Conservation (phyloP, 64 coral and sea anemone genomes). For the Montipora capricornis region DNA sequence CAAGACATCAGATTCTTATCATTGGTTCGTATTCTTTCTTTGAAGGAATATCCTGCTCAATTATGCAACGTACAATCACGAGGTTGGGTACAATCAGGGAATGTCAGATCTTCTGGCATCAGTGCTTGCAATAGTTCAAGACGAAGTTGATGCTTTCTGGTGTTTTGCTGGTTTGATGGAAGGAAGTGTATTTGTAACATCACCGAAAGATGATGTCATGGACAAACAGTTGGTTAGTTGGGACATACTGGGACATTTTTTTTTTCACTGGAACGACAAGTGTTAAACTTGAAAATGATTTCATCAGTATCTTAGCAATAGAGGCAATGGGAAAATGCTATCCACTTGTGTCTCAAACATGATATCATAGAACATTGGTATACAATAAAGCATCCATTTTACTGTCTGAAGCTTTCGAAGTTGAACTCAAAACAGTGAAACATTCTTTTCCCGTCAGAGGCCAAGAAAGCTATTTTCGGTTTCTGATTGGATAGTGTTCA, state of each 20-base stretch:
- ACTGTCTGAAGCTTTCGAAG: too few relatives aligned
- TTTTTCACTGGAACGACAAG: too few relatives aligned
- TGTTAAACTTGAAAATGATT: neutral
- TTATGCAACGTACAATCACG: slow-evolving; percentile 80
- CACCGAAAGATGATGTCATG: slow-evolving; percentile 99
- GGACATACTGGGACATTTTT: neutral
- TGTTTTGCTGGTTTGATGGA: slow-evolving; percentile 99
- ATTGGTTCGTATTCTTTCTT: neutral
- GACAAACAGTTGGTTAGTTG: slow-evolving; percentile 91
- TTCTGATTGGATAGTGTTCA: too few relatives aligned
- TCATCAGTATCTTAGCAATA: too few relatives aligned
- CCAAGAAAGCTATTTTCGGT: too few relatives aligned
- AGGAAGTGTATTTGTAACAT: slow-evolving; percentile 96
- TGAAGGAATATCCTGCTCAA: slow-evolving; percentile 94
- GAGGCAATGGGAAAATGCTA: too few relatives aligned
- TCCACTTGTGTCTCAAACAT: too few relatives aligned
- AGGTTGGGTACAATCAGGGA: slow-evolving; percentile 95
- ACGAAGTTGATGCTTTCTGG: slow-evolving; percentile 99
- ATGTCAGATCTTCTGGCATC: slow-evolving; percentile 97
- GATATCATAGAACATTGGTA: too few relatives aligned
- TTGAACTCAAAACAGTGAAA: too few relatives aligned
- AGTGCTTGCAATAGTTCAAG: slow-evolving; percentile 89
- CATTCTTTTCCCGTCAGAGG: too few relatives aligned
- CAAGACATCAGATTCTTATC: too few relatives aligned
- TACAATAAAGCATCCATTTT: too few relatives aligned